Conservation (phyloP, 2,888 invertebrate genomes). For the Apotomis turbidana region DNA sequence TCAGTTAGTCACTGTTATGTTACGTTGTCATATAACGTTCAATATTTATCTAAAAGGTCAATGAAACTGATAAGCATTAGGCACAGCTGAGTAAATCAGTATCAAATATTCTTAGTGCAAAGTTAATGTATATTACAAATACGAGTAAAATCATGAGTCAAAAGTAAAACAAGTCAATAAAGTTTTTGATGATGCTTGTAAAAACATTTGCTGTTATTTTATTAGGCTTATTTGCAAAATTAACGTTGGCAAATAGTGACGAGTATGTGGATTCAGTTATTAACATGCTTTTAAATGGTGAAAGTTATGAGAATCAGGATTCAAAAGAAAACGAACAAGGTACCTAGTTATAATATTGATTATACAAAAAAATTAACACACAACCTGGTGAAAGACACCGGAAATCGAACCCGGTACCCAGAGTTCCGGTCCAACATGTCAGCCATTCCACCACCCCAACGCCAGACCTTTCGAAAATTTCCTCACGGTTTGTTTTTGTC, state of each 20-base stretch:
- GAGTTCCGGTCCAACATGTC: no score
- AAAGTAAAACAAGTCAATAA: not conserved
- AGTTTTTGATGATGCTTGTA: not conserved
- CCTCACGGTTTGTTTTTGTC: no score
- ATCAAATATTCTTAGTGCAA: slow-evolving; percentile 12
- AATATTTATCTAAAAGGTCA: slow-evolving; percentile 39
- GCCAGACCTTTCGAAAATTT: no score
- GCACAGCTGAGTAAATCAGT: slow-evolving; percentile 15
- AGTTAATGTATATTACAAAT: not conserved
- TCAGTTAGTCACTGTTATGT: not conserved
- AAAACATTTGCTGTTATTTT: slow-evolving; percentile 10
- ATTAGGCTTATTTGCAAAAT: not conserved
- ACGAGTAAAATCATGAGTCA: not conserved
- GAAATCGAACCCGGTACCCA: no score
- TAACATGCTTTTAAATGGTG: slow-evolving; percentile 31
- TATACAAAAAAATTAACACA: no score
- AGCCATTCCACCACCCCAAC: no score
- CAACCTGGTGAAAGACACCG: no score
- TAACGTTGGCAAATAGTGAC: slow-evolving; percentile 13
- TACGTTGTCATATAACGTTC: slow-evolving; percentile 6
- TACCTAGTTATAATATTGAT: not conserved
- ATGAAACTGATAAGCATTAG: slow-evolving; percentile 30
- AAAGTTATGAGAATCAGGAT: slow-evolving; percentile 23
- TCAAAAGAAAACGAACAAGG: slow-evolving; percentile 25
- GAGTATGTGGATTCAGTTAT: slow-evolving; percentile 35